Conservation (phyloP, 2,797 vertebrate species). For the Phaenicophaeus curvirostris region DNA sequence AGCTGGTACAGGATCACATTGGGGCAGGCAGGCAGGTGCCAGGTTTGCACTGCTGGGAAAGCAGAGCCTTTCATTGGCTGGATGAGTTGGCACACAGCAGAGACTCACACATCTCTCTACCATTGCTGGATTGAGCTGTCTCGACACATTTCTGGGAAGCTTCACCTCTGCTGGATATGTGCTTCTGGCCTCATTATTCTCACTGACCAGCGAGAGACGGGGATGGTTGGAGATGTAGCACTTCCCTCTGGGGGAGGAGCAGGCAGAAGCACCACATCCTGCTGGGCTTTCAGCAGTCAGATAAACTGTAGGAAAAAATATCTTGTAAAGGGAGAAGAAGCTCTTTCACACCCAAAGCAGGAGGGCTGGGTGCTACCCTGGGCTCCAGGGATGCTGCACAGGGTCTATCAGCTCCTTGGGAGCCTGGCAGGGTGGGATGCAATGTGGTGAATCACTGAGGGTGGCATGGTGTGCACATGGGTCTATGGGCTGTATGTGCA, state of each 20-base stretch:
- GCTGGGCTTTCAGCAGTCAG: not conserved
- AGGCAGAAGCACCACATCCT: not conserved
- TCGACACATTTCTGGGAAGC: not conserved
- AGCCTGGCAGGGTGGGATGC: not conserved
- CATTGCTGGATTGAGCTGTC: fast-evolving
- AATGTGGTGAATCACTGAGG: fast-evolving
- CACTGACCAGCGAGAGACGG: fast-evolving
- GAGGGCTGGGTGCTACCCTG: not conserved
- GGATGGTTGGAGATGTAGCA: not conserved
- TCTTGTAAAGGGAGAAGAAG: not conserved
- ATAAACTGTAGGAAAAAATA: not conserved
- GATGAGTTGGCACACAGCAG: fast-evolving
- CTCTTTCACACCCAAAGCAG: not conserved
- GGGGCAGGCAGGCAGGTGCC: not conserved
- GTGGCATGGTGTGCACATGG: not conserved
- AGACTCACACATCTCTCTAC: fast-evolving
- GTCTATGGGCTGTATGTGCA: fast-evolving
- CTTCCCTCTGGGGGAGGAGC: fast-evolving
- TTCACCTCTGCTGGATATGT: not conserved
- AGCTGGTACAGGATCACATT: fast-evolving
- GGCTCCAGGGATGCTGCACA: not conserved
- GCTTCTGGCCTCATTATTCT: fast-evolving
- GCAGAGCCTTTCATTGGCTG: not conserved
- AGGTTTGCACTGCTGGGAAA: not conserved
- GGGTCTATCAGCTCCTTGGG: not conserved